Evolutionary conservation across 2,888 invertebrate species (phyloP), one percentile per base, ranked within the genome.

Genomic region (Hirtodrosophila duncani): DNA sequence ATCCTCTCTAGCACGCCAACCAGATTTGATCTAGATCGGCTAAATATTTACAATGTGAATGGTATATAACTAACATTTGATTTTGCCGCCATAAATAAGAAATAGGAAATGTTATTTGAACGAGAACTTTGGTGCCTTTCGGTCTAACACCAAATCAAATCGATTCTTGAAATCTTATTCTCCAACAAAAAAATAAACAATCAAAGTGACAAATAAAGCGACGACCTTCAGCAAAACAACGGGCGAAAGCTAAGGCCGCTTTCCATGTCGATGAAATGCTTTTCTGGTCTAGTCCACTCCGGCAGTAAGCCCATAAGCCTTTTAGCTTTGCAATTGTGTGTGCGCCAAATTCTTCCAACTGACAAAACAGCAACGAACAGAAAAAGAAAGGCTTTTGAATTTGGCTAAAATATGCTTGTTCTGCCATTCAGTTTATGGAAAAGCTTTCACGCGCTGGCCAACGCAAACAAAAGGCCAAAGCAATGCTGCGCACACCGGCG

Each of bases 281-380:
- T 21, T 43, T 43, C 26, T 24, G 17, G 33, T 43, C 31, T 48
- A 38, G 30, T 48, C 31, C 10, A 46, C 21, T 51, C 30, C 14
- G 9, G 38, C 37, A 46, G 21, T 78, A 75, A 75, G 78, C 37
- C 56, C 33, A 49, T 80, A 75, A 75, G 70, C 75, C 78, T 80
- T 75, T 75, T 75, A 75, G 78, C 69, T 72, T 57, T 72, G 65
- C 67, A 72, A 72, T 72, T 72, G 75, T 78, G 17, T 18, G 63
- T 78, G 74, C 56, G 69, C 74, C 56, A 69, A 80, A 80, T 75
- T 80, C 74, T 75, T 16, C 11, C 34, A 44, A 50, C 65, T 65
- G 71, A 67, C 71, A 78, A 71, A 71, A 75, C 67, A 64, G 26
- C 24, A 14, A 18, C 37, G 24, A 42, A 16, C 30, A 39, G 37